Evolutionary conservation across 2,113 vertebrate genomes (phyloP), one percentile per base, ranked within the genome.

Genomic region (Hymenochirus boettgeri): DNA sequence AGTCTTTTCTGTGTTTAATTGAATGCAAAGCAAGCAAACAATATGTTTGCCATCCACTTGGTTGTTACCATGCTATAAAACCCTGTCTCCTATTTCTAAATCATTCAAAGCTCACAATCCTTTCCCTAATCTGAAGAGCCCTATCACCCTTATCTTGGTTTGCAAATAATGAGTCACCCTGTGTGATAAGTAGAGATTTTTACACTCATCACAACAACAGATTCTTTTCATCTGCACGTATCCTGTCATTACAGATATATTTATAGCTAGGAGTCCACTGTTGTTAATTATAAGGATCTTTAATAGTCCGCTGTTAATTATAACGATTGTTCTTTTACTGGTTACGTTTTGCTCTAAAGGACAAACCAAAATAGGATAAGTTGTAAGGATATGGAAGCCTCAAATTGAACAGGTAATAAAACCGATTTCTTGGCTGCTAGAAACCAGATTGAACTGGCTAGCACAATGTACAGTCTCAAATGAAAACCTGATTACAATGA

Each of bases 381-480:
- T 67, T 27, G 13, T 26, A 22, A 57, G 63, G 54, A 65, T 26
- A 22, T 50, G 63, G 54, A 65, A 55, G 51, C 7, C 7, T 54
- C 29, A 52, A 21, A 27, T 35, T 51, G 23, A 10, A 31, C 27
- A 51, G 13, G n/a, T 13, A 67, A n/a, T 45, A 15, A n/a, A 21
- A 37, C 10, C 50, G 10, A 59, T 67, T 59, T 52, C 46, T 56
- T 67, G 64, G 5, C 51, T 59, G 24, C 23, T 23, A 52, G 21
- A 33, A 58, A 67, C 55, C 56, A 31, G 57, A 53, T 21, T 27
- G 12, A 67, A 58, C 65, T 53, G 57, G 65, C 22, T 21, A 65
- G 23, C 39, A 25, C 46, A 57, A 48, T 48, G 63, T 35, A 57
- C 17, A 17, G 39, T 7, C 39, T 42, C 39, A n/a, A 17, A 42